Base-by-base conservation (phyloP, 2,888 invertebrate genomes). In the Tetranychus piercei region DNA sequence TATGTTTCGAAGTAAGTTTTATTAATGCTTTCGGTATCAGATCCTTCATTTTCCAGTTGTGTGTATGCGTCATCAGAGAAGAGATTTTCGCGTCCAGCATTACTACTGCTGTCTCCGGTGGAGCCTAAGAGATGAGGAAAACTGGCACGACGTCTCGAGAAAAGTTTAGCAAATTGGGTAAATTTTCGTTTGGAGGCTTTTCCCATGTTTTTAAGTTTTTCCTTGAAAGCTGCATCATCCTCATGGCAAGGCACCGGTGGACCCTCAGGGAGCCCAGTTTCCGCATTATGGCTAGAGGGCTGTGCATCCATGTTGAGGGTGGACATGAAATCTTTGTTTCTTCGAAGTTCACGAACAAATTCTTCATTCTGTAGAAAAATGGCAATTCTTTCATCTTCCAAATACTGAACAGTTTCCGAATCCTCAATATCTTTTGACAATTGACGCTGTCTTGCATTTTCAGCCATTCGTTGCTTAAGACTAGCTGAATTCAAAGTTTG, bases 361-460 rank as follows among this genome's bases (percentile, higher is more conserved):
- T 94, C 93, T 81, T 91, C 90, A 80, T 93, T 93, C 82, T 93
- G 93, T 75, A 93, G 84, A 82, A 91, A 88, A 77, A 92, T 86
- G 0, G 92, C 92, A 77, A 91, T 89, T 78, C 89, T 86, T 81
- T 93, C 92, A 81, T 93, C 93, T 78, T 92, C 92, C 80, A 92
- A 85, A 79, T 89, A 88, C 78, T 83, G 84, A 6, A 82, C 81
- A 77, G 83, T 76, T 72, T 83, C 83, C 18, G 83, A 82, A 78
- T 84, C 84, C 45, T 81, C 80, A 6, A 79, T 80, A 74, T 74
- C 79, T 75, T 77, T 80, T 45, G 80, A 78, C 23, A 80, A 79
- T 73, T 80, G 79, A 66, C 84, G 79, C 75, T 83, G 81, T 45
- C 82, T 79, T 76, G 83, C 82, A 78, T 84, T 84, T 78, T 84